Base-by-base conservation (phyloP, 2,797 vertebrate genomes). In the Urocyon cinereoargenteus region DNA sequence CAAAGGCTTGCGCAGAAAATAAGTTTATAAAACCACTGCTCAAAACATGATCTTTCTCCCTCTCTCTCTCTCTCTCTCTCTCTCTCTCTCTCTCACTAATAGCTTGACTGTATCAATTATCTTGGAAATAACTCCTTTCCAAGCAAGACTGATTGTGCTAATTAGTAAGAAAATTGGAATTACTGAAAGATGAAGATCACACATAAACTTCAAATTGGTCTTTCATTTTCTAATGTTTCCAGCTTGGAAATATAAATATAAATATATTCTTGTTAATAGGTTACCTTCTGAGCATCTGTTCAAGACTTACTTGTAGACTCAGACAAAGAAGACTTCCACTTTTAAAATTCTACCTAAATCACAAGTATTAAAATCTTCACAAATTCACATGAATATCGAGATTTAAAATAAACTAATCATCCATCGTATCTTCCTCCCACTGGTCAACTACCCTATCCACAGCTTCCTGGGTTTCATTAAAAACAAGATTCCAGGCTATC, bases 131-230 rank as follows among this genome's bases (percentile, higher is more conserved):
- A 90, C 8, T 55, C 90, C 55, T 91, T 95, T 82, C 40, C 40
- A 78, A 91, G 73, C 12, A 92, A 97, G 93, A 81, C 55, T 82
- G 49, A 51, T 21, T 22, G 26, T 68, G 55, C 45, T 92, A 82
- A 90, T 91, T 92, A 95, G 78, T 86, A 94, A 85, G 88, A 95
- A 92, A 95, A 91, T 45, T 26, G 62, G 66, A 94, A 57, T 75
- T 96, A 85, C 3, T 88, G 40, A 53, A 90, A 94, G 66, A 79
- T 40, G 64, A 81, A 92, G 28, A 64, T 64, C 64, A 66, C 91
- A 55, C 8, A 40, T 82, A 57, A 94, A n/a, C 55, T 88, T 92
- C 55, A 72, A 45, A 89, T 66, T 68, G 36, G 3, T 28, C 87
- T 91, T 88, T 84, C 66, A 82, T 88, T 61, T 88, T 87, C 40